Percentiles rank a stretch among this genome's conserved stretches.
These are phyloP conservation scores for Drosophila borborema DNA, from an alignment of 2,888 invertebrate genomes.

Conservation along the genomic window DNA sequence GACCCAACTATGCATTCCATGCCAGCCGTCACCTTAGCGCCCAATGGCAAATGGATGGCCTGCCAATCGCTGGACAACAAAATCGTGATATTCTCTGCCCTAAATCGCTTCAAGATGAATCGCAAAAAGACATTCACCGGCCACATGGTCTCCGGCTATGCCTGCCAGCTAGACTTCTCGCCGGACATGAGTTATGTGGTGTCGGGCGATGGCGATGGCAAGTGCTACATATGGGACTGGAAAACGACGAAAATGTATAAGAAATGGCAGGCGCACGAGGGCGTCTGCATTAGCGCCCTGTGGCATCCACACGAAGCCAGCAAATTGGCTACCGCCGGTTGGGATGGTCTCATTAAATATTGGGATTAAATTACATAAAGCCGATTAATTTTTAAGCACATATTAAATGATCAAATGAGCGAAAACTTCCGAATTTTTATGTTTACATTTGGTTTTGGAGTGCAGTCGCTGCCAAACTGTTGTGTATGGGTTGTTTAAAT, in stretches of 20 bases:
- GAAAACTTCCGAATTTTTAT: background rate
- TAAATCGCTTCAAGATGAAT: slow-evolving; percentile 99
- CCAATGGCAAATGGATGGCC: slow-evolving; percentile 99
- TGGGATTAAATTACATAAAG: slow-evolving; percentile 92
- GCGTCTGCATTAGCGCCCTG: slow-evolving; percentile 96
- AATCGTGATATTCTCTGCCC: slow-evolving; percentile 98
- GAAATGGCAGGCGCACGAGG: slow-evolving; percentile 99
- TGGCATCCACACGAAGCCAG: slow-evolving; percentile 99
- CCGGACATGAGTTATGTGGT: slow-evolving; percentile 99
- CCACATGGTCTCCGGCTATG: slow-evolving; percentile 99
- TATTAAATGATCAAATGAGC: slow-evolving; percentile 35
- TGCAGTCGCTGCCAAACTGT: background rate
- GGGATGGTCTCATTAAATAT: slow-evolving; percentile 99
- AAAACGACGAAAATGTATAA: slow-evolving; percentile 99
- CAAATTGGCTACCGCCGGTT: slow-evolving; percentile 98
- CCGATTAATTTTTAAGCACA: slow-evolving; percentile 43
- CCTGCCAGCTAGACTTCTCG: slow-evolving; percentile 98
- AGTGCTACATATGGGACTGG: slow-evolving; percentile 99
- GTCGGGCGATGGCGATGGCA: slow-evolving; percentile 99
- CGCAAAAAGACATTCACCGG: slow-evolving; percentile 98
- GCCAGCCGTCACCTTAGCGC: slow-evolving; percentile 97
- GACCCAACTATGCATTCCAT: slow-evolving; percentile 99
- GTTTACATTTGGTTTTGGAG: background rate
- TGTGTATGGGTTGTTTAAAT: background rate
- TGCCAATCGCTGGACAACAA: slow-evolving; percentile 99